Evolutionary conservation across 64 coral and sea anemone genomes (phyloP).

Genomic region (Montipora capricornis): DNA sequence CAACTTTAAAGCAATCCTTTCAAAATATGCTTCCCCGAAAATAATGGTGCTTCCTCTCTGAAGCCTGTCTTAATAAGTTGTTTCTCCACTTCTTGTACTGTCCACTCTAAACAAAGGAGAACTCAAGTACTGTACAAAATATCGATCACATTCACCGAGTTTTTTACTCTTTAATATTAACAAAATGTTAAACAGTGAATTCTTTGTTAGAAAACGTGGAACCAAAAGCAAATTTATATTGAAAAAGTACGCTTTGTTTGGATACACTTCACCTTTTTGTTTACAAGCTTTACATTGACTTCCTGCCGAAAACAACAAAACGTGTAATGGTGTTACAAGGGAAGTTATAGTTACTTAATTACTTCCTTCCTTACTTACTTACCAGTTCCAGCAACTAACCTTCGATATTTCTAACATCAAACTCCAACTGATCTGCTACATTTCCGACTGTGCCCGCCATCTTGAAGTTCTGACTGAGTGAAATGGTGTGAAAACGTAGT

Average conservation of each 20-base stretch:
- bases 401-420: constrained; percentile 16
- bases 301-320: constrained; percentile 23
- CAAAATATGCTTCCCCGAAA: constrained; percentile 6
- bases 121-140: constrained; percentile 27
- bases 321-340: neutral
- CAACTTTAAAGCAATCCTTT: neutral
- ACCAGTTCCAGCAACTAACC: constrained; percentile 32
- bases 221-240: constrained; percentile 29
- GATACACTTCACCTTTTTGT: constrained; percentile 18
- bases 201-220: constrained; percentile 22
- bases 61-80: constrained; percentile 2
- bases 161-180: constrained; percentile 19
- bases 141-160: constrained; percentile 32
- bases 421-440: neutral
- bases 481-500: neutral
- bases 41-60: constrained; percentile 23
- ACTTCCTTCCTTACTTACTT: neutral
- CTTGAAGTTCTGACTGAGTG: neutral
- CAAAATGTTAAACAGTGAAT: constrained; percentile 14
- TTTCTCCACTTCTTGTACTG: constrained; percentile 6
- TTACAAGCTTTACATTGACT: constrained; percentile 24
- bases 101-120: constrained; percentile 37
- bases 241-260: constrained; percentile 30
- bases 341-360: constrained; percentile 6
- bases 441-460: neutral